phyloP scores from a whole-genome alignment of 2,113 vertebrate species.

The Nannospalax galili region DNA sequence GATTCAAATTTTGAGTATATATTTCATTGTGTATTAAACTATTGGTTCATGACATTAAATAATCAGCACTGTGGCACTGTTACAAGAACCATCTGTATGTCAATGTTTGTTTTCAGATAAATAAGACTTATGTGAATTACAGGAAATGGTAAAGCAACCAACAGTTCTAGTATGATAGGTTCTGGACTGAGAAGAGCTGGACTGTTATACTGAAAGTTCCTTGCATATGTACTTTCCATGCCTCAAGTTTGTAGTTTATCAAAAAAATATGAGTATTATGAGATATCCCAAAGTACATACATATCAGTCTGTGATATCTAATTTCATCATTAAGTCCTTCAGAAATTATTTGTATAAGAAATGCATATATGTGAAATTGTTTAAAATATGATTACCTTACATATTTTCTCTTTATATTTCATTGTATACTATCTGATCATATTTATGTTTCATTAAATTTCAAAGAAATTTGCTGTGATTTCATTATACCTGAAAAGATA shows the following conservation, averaged over 20 bases:
- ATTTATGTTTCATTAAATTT: conserved; percentile 64
- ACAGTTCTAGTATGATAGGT: not conserved
- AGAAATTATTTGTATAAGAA: conserved; percentile 21
- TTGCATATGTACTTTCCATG: not conserved
- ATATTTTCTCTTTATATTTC: conserved; percentile 49
- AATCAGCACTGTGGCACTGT: not conserved
- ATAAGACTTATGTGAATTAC: not conserved
- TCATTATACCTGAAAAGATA: conserved; percentile 55
- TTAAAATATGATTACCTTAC: conserved; percentile 57
- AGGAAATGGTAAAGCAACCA: not conserved
- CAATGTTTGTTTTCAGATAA: not conserved
- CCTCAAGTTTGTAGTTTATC: not conserved
- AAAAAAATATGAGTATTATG: not conserved
- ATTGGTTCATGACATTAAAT: not conserved
- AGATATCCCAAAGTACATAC: not conserved
- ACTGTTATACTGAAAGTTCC: rapidly evolving
- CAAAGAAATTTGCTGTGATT: conserved; percentile 56
- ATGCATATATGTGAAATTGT: conserved; percentile 55
- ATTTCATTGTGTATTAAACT: not conserved
- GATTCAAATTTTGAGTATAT: not conserved
- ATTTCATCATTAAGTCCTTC: not conserved
- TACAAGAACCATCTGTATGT: not conserved
- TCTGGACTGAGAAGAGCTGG: rapidly evolving
- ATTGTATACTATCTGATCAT: conserved; percentile 45
- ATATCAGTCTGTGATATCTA: not conserved